Base-by-base conservation (phyloP, 2,113 vertebrate species). In the Calidris pugnax region DNA sequence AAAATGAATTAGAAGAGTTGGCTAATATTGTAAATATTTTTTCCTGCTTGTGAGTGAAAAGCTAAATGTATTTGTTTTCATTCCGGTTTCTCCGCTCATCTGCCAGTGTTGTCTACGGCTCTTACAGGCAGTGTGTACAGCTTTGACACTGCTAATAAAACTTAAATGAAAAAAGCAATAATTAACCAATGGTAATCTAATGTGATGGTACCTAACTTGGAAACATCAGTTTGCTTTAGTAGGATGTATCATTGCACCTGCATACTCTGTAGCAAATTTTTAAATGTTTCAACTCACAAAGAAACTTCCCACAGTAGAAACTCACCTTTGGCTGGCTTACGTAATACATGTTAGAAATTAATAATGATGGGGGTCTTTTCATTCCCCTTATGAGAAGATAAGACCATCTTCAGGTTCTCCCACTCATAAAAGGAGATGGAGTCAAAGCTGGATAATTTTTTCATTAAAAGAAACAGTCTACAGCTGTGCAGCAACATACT, bases 321-420 rank as follows among this genome's bases (percentile, higher is more conserved):
- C 78, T 81, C 75, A 63, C 39, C 64, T 89, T 73, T 35, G 17
- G 13, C 14, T 45, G 55, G 9, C 7, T 91, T 69, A 78, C 24
- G n/a, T 60, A 87, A 83, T n/a, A 71, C 7, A 72, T 17, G 14
- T n/a, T 51, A 94, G n/a, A 82, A 48, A 89, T 37, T 66, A 84
- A 75, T 45, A 81, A 84, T n/a, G 5, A 76, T 73, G 19, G 53
- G 79, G 85, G 53, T 68, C 26, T 89, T 93, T 85, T 86, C 55
- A 87, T 60, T 87, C 62, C 80, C 48, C 59, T 87, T 89, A 95
- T n/a, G 22, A 87, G 53, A 89, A 94, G 73, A 87, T 26, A 57
- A 93, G 35, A 92, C 74, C 78, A 88, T 71, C 48, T 41, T 86
- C 69, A 94, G 43, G 87, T 87, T 96, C 80, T 91, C 83, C 50